Evolutionary conservation across 2,113 vertebrate genomes (phyloP).

Genomic region (Dipodomys stephensi): DNA sequence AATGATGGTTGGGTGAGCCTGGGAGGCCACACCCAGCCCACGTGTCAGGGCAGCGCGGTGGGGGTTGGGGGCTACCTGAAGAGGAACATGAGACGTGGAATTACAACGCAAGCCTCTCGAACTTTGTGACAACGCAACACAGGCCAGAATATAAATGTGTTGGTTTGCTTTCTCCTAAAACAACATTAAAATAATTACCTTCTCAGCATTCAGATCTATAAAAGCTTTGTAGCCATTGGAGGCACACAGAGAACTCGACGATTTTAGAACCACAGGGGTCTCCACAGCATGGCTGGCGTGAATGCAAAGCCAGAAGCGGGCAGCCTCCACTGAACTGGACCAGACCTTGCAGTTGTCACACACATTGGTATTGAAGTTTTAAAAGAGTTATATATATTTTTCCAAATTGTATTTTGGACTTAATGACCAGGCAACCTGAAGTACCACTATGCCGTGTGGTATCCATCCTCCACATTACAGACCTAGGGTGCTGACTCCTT

Average conservation of each 20-base stretch:
- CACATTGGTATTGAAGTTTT: background rate
- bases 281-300: background rate
- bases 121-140: background rate
- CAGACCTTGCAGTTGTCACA: accelerated
- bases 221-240: background rate
- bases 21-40: background rate
- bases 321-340: accelerated
- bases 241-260: background rate
- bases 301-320: too few species aligned
- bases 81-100: too few species aligned
- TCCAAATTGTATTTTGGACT: background rate
- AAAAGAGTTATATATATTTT: background rate
- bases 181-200: background rate
- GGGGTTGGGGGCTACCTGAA: background rate
- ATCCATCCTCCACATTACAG: too few species aligned
- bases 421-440: background rate
- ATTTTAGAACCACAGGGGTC: background rate
- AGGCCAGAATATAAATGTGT: background rate
- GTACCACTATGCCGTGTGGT: too few species aligned
- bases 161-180: background rate
- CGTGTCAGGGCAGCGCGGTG: background rate
- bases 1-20: background rate
- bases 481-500: too few species aligned
- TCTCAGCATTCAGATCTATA: background rate
- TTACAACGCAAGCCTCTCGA: background rate